Conservation (phyloP, 1,140 invertebrate species). For the Chionoecetes opilio region DNA sequence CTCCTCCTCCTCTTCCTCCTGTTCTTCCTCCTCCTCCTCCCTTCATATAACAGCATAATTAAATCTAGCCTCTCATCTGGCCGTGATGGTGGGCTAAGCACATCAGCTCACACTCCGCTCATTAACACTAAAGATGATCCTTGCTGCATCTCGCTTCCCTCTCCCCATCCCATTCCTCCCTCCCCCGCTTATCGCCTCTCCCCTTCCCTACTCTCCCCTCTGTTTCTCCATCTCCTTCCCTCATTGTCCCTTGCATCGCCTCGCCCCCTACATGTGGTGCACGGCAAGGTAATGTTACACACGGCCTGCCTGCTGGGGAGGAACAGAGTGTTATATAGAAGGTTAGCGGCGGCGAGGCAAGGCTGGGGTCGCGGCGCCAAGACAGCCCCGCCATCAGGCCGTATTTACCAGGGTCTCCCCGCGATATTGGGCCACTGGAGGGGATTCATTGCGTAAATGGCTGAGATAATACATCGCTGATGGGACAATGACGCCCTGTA, state of each 20-base stretch:
- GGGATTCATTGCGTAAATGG: conserved; percentile 79
- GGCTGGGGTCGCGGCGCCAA: conserved; percentile 31
- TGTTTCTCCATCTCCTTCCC: background rate
- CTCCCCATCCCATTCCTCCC: background rate
- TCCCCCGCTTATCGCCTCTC: background rate
- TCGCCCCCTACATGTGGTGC: background rate
- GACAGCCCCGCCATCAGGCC: conserved; percentile 39
- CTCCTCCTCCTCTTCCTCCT: background rate
- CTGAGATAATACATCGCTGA: conserved; percentile 78
- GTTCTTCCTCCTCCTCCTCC: background rate
- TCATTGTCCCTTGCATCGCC: background rate
- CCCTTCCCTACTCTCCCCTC: background rate
- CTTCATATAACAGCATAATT: conserved; percentile 60
- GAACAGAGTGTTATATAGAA: background rate
- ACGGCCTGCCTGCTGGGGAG: background rate
- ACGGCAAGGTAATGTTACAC: background rate
- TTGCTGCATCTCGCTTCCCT: background rate
- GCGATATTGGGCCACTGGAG: conserved; percentile 70
- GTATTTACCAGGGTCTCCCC: conserved; percentile 69
- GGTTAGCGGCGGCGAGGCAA: background rate
- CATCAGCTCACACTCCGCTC: conserved; percentile 54
- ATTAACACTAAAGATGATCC: conserved; percentile 74
- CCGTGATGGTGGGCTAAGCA: conserved; percentile 65
- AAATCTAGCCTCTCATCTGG: conserved; percentile 69
- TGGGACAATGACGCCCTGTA: conserved; percentile 78